Conservation (phyloP, 37 sponge, comb jelly and placozoan species). For the Ianthella basta region DNA sequence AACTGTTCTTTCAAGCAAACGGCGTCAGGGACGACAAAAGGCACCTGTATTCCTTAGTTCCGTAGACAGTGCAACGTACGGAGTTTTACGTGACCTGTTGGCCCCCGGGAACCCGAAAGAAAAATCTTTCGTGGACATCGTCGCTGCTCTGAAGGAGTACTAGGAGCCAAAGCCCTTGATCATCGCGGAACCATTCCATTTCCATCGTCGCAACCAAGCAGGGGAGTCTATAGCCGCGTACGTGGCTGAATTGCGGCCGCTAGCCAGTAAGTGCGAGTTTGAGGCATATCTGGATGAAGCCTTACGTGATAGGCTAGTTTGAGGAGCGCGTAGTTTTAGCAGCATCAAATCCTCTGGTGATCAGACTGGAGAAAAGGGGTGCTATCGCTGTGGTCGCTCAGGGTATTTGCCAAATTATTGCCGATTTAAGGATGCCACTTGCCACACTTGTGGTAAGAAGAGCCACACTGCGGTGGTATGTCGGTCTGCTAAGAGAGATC, state of each 20-base stretch:
- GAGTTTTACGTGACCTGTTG: neutral
- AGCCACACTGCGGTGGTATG: too few species aligned
- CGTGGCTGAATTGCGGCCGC: slow-evolving; percentile 19
- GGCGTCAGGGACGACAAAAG: too few species aligned
- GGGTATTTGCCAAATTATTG: too few species aligned
- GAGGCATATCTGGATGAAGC: slow-evolving; percentile 11
- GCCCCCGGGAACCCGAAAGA: neutral
- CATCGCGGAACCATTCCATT: slow-evolving; percentile 23
- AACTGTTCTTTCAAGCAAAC: too few species aligned
- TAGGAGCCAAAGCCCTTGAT: slow-evolving; percentile 32
- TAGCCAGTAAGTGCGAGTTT: slow-evolving; percentile 9
- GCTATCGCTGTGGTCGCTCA: too few species aligned
- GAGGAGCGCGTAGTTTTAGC: neutral
- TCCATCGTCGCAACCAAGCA: slow-evolving; percentile 9
- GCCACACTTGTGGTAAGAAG: too few species aligned
- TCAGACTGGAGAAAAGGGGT: too few species aligned
- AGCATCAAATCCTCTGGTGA: too few species aligned
- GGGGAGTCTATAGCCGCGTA: slow-evolving; percentile 20
- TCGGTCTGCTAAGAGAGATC: too few species aligned
- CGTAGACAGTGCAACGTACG: neutral
- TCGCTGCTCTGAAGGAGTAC: neutral
- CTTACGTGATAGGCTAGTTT: neutral
- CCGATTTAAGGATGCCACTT: too few species aligned
- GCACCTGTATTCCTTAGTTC: too few species aligned
- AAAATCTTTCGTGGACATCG: slow-evolving; percentile 6